phyloP scores from a whole-genome alignment of 1,140 invertebrate species.

The Hormaphis cornu region DNA sequence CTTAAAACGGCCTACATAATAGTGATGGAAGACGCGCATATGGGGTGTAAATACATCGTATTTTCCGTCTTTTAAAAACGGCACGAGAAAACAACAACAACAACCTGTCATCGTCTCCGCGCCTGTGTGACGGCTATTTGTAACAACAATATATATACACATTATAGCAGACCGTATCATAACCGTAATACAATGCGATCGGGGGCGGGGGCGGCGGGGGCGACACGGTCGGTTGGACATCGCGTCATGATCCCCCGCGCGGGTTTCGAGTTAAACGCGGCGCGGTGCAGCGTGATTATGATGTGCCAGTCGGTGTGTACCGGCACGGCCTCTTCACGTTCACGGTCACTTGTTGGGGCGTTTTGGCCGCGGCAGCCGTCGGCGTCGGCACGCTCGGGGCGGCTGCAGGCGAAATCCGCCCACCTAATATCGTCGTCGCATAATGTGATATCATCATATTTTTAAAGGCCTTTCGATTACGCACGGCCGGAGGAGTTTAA shows the following conservation, averaged over 20 bases:
- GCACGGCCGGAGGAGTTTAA: constrained; percentile 25
- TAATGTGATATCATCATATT: no score
- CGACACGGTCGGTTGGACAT: constrained; percentile 27
- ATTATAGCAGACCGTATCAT: not conserved
- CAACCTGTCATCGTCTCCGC: no score
- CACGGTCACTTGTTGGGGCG: constrained; percentile 32
- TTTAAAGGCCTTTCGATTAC: not conserved
- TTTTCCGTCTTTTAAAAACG: no score
- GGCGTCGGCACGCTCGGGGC: not conserved
- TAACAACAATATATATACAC: no score
- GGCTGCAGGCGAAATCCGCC: constrained; percentile 14
- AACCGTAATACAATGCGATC: constrained; percentile 20
- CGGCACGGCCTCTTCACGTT: constrained; percentile 3
- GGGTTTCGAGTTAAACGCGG: constrained; percentile 26
- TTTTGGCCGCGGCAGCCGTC: constrained; percentile 7
- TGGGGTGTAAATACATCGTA: no score
- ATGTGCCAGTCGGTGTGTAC: not conserved
- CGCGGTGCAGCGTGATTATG: no score
- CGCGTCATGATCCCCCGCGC: constrained; percentile 9
- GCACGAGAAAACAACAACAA: no score
- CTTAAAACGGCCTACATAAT: no score
- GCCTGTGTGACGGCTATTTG: no score
- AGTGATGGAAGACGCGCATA: no score
- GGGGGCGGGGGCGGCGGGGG: not conserved
- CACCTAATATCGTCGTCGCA: constrained; percentile 13